Percentiles rank a stretch among this genome's conserved stretches.
phyloP scores from a whole-genome alignment of 2,113 vertebrate genomes.

The Myrmecobius fasciatus region DNA sequence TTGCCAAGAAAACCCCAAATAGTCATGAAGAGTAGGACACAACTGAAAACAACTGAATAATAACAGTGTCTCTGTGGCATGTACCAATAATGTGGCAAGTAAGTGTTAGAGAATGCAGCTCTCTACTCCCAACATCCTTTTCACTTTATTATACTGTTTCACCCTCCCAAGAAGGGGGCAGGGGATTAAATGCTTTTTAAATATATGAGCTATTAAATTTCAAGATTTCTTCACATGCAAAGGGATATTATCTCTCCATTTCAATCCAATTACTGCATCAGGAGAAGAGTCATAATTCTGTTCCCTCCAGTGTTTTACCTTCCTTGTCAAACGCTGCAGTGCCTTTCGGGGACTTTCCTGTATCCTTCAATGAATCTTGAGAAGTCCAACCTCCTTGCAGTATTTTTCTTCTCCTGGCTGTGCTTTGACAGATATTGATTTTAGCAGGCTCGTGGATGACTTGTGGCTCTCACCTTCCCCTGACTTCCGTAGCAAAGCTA shows the following conservation, averaged over 20 bases:
- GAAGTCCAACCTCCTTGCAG: not conserved
- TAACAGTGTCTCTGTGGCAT: not conserved
- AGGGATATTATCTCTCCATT: not conserved
- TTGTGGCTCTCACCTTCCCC: slow-evolving; percentile 22
- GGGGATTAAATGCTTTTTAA: not conserved
- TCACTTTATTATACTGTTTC: not conserved
- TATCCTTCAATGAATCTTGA: slow-evolving; percentile 1
- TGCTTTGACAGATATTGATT: slow-evolving; percentile 55
- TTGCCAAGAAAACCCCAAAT: not conserved
- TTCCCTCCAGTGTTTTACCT: not conserved
- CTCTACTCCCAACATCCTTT: not conserved
- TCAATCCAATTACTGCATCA: not conserved
- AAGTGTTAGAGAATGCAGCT: not conserved
- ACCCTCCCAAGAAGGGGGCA: not conserved
- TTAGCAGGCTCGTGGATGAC: not conserved
- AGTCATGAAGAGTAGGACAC: not conserved
- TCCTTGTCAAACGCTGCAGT: not conserved
- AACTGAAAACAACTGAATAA: not conserved
- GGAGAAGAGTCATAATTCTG: not conserved
- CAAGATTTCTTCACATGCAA: not conserved
- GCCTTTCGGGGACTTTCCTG: not conserved
- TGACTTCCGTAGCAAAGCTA: not conserved
- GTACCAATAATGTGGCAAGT: not conserved
- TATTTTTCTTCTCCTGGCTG: slow-evolving; percentile 6
- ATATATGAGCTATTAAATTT: not conserved